These are phyloP conservation scores for Aphidius gifuensis DNA, from an alignment of 1,140 invertebrate species.

Conservation along the genomic window DNA sequence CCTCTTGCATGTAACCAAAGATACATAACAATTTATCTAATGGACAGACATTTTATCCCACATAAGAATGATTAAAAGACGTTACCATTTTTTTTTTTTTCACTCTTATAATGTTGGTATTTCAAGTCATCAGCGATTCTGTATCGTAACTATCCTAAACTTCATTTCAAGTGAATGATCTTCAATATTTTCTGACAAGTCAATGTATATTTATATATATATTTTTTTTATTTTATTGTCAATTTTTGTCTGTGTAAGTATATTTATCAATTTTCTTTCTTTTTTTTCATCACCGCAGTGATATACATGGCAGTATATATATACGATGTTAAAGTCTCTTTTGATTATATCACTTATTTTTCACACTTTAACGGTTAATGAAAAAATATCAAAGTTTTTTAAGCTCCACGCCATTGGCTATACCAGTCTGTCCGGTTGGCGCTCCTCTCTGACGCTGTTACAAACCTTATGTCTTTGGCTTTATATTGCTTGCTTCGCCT, in stretches of 20 bases:
- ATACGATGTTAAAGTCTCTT: too few relatives aligned
- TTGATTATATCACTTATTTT: too few relatives aligned
- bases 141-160: neutral
- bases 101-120: neutral
- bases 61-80: neutral
- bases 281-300: too few relatives aligned
- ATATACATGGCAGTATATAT: too few relatives aligned
- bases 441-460: neutral
- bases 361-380: neutral
- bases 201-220: neutral
- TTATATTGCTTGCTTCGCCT: too few relatives aligned
- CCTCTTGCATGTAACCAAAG: conserved; percentile 9
- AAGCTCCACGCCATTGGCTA: conserved; percentile 9
- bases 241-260: neutral
- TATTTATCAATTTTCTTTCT: too few relatives aligned
- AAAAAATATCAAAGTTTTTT: conserved; percentile 1
- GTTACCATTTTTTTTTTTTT: conserved; percentile 3
- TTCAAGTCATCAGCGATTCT: neutral
- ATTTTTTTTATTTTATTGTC: neutral
- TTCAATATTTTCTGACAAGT: neutral
- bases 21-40: conserved; percentile 15
- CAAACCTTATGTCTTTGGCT: too few relatives aligned
- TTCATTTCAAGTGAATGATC: neutral
- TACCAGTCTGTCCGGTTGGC: conserved; percentile 7
- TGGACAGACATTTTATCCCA: conserved; percentile 3